Evolutionary conservation across 2,888 invertebrate genomes (phyloP).

Genomic region (Coleophora deauratella): DNA sequence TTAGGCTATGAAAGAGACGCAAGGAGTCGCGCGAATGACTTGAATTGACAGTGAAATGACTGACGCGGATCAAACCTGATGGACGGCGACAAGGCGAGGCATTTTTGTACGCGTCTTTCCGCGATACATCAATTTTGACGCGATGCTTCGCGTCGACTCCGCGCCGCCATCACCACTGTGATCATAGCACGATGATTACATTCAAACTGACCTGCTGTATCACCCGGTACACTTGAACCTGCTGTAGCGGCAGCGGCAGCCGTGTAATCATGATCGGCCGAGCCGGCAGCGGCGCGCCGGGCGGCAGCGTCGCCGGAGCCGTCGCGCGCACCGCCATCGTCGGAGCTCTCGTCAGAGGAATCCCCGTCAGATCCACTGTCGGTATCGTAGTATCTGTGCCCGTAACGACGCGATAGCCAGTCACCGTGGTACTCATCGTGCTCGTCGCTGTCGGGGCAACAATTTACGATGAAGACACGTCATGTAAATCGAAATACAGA

Average conservation of each 20-base stretch:
- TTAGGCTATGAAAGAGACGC: too few relatives aligned
- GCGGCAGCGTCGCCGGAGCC: neutral
- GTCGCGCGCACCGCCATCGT: neutral
- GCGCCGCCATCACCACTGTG: neutral
- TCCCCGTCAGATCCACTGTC: conserved; percentile 42
- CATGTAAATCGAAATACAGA: too few relatives aligned
- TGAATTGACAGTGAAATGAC: too few relatives aligned
- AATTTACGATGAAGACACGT: too few relatives aligned
- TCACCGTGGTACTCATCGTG: neutral
- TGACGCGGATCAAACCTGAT: too few relatives aligned
- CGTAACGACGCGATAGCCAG: neutral
- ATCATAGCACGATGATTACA: neutral
- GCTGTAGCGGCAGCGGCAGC: conserved; percentile 6
- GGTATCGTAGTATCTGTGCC: conserved; percentile 17
- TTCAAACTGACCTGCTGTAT: conserved; percentile 9
- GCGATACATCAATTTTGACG: too few relatives aligned
- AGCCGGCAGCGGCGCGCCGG: neutral
- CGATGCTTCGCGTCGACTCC: neutral
- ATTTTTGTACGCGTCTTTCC: too few relatives aligned
- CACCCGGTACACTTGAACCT: conserved; percentile 12
- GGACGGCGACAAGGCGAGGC: too few relatives aligned
- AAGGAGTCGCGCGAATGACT: too few relatives aligned
- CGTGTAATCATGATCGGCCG: conserved; percentile 2
- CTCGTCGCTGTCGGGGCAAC: conserved; percentile 10
- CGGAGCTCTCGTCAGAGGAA: neutral